A percentile compares a stretch with the other conserved stretches of the same genome.
These are phyloP conservation scores for Eretmocerus hayati DNA, from an alignment of 2,888 invertebrate species.

Conservation along the genomic window DNA sequence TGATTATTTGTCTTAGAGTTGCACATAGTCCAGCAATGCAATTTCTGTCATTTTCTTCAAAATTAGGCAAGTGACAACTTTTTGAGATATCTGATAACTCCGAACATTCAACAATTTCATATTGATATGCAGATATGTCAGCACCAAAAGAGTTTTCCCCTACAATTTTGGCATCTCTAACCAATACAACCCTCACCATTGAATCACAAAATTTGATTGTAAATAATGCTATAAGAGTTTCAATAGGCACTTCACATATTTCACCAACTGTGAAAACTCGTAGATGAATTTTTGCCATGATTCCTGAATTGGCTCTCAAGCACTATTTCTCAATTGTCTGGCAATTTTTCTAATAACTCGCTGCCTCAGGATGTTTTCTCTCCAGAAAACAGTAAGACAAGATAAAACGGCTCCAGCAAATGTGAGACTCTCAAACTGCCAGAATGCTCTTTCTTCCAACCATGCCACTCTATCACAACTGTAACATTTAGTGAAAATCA, in stretches of 20 bases:
- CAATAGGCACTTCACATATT: conserved; percentile 49
- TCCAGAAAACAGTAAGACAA: conserved; percentile 40
- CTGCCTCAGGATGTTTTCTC: conserved; percentile 40
- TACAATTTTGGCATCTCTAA: conserved; percentile 33
- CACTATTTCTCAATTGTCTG: conserved; percentile 38
- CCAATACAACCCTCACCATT: conserved; percentile 47
- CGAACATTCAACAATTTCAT: conserved; percentile 37
- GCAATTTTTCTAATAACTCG: conserved; percentile 42
- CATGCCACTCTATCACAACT: conserved; percentile 82
- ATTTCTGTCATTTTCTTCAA: conserved; percentile 53
- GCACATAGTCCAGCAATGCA: conserved; percentile 74
- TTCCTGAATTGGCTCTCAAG: conserved; percentile 17
- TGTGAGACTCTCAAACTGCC: conserved; percentile 71
- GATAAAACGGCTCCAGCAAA: conserved; percentile 61
- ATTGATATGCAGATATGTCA: conserved; percentile 40
- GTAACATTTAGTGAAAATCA: conserved; percentile 38
- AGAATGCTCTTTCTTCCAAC: conserved; percentile 76
- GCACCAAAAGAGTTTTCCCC: conserved; percentile 36
- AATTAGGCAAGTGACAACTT: conserved; percentile 59
- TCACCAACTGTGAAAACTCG: conserved; percentile 33
- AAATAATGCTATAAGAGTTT: conserved; percentile 59
- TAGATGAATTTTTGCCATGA: conserved; percentile 38
- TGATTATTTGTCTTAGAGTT: conserved; percentile 58
- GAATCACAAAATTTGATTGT: conserved; percentile 56
- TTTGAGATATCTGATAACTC: conserved; percentile 46